Evolutionary conservation across 1,140 invertebrate genomes (phyloP).

Genomic region (Scaptodrosophila lebanonensis): DNA sequence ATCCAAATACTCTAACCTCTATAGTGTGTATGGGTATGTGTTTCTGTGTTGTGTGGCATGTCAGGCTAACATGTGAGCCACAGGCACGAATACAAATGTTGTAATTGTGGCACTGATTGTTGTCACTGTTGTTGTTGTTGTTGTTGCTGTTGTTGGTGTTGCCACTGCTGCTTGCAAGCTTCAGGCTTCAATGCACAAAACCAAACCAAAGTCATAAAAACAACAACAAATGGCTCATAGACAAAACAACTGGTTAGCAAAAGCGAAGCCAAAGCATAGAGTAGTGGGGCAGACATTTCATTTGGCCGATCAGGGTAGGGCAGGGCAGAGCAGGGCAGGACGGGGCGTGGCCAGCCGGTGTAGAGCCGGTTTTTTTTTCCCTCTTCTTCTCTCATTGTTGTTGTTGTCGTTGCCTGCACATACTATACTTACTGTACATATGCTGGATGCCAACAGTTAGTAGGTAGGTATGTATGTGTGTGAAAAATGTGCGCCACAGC

Average conservation of each 20-base stretch:
- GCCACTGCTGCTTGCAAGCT: slow-evolving; percentile 8
- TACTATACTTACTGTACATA: slow-evolving; percentile 16
- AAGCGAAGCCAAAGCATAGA: no score
- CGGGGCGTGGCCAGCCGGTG: slow-evolving; percentile 16
- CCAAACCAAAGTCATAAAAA: slow-evolving; percentile 59
- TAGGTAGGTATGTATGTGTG: slow-evolving; percentile 32
- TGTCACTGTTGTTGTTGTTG: slow-evolving; percentile 22
- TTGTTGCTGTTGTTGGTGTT: slow-evolving; percentile 21
- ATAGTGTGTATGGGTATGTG: slow-evolving; percentile 7
- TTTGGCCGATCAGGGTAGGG: slow-evolving; percentile 22
- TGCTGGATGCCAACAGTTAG: not conserved
- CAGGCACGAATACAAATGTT: slow-evolving; percentile 68
- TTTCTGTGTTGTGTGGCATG: slow-evolving; percentile 36
- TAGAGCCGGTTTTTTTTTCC: slow-evolving; percentile 30
- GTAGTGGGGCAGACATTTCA: no score
- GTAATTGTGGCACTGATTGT: slow-evolving; percentile 54
- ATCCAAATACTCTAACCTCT: not conserved
- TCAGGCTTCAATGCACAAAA: slow-evolving; percentile 58
- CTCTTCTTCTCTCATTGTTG: slow-evolving; percentile 11
- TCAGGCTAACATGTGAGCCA: slow-evolving; percentile 66
- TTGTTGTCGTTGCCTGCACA: slow-evolving; percentile 38
- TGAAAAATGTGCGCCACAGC: slow-evolving; percentile 54
- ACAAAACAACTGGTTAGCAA: slow-evolving; percentile 45
- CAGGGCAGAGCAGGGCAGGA: slow-evolving; percentile 12
- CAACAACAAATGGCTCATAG: slow-evolving; percentile 26